A percentile compares a stretch with the other conserved stretches of the same genome.
These are phyloP conservation scores for Scaptomyza tumidula DNA, from an alignment of 2,888 invertebrate genomes.

Conservation along the genomic window DNA sequence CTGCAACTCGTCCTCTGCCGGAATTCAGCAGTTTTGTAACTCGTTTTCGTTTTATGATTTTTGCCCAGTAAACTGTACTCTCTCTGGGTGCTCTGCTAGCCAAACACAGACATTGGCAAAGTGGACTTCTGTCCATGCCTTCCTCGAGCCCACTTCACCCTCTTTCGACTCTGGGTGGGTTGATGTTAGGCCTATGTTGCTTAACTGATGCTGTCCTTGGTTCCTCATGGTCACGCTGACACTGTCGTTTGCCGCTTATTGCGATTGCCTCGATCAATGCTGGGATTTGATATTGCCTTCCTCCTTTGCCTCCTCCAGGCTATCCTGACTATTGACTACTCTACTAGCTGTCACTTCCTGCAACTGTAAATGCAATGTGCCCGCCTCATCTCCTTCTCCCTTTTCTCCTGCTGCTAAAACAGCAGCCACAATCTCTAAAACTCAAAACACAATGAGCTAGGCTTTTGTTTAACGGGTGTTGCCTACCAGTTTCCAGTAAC, in stretches of 20 bases:
- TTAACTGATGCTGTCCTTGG: conserved; percentile 33
- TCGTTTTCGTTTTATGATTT: conserved; percentile 79
- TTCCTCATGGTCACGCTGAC: conserved; percentile 21
- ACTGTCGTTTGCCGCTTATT: conserved; percentile 47
- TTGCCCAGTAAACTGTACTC: conserved; percentile 60
- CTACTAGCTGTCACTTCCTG: conserved; percentile 53
- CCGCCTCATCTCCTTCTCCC: conserved; percentile 4
- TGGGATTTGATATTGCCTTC: conserved; percentile 54
- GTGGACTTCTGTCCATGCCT: conserved; percentile 4
- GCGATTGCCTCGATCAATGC: conserved; percentile 70
- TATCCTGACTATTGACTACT: conserved; percentile 2
- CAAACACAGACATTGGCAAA: conserved; percentile 5
- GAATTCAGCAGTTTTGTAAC: conserved; percentile 75
- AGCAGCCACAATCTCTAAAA: conserved; percentile 41
- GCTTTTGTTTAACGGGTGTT: conserved; percentile 68
- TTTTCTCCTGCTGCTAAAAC: conserved; percentile 1
- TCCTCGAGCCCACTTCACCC: neutral
- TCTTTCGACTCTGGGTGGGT: neutral
- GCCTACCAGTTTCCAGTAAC: conserved; percentile 21
- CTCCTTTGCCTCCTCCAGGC: conserved; percentile 23
- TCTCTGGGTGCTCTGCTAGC: conserved; percentile 4
- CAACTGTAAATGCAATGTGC: conserved; percentile 51
- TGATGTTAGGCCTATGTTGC: conserved; percentile 4
- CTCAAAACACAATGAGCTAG: conserved; percentile 71
- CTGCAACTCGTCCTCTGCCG: conserved; percentile 40